These are phyloP conservation scores for Botia kubotai DNA, from an alignment of 2,797 vertebrate species.

Conservation along the genomic window DNA sequence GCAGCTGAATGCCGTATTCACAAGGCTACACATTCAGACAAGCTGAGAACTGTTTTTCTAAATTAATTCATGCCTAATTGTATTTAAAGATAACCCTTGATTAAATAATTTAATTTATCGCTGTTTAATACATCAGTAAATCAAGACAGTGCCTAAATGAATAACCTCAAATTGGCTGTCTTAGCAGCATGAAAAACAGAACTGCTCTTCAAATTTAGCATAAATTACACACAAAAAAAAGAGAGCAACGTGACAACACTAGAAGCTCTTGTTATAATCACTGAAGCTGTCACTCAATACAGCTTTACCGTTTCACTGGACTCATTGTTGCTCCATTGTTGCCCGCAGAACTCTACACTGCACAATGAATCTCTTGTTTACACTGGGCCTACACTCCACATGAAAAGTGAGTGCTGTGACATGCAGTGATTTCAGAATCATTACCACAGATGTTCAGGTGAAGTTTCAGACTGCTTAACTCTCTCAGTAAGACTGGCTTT, in stretches of 20 bases:
- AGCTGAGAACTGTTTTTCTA: neutral
- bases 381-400: neutral
- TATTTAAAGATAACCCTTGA: neutral
- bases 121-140: neutral
- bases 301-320: neutral
- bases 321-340: neutral
- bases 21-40: neutral
- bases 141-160: neutral
- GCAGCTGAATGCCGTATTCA: neutral
- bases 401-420: neutral
- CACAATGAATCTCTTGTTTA: neutral
- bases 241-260: neutral
- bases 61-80: neutral
- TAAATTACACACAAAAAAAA: neutral
- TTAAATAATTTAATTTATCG: slow-evolving; percentile 5
- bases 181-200: neutral
- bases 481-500: no score
- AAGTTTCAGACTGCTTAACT: neutral
- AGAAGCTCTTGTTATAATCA: neutral
- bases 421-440: neutral
- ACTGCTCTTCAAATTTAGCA: neutral
- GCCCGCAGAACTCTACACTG: neutral
- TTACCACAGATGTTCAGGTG: neutral
- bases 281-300: neutral
- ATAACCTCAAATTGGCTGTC: neutral